These are phyloP conservation scores for Melanotaenia duboulayi DNA, from an alignment of 2,113 vertebrate species.

Conservation along the genomic window DNA sequence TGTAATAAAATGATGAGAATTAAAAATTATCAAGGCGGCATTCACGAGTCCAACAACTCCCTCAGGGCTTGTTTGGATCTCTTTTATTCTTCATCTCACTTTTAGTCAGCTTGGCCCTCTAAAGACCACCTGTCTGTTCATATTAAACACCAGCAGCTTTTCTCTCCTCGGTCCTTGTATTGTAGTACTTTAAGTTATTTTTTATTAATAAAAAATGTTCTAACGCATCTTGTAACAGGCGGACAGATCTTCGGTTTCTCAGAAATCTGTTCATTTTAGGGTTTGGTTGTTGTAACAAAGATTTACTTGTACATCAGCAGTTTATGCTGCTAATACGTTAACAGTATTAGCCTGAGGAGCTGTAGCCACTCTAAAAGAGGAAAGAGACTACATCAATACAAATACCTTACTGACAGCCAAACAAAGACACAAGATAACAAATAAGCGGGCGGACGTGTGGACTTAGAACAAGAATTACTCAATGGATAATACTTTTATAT, in stretches of 20 bases:
- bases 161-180: background rate
- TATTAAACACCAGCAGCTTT: slow-evolving; percentile 43
- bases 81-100: slow-evolving; percentile 20
- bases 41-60: slow-evolving; percentile 20
- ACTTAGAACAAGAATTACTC: background rate
- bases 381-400: background rate
- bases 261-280: background rate
- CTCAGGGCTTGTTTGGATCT: slow-evolving; percentile 28
- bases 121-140: slow-evolving; percentile 56
- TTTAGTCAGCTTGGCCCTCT: slow-evolving; percentile 26
- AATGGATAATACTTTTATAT: too few species aligned
- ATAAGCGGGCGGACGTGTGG: background rate
- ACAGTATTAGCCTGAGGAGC: background rate
- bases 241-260: background rate
- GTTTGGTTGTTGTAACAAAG: background rate
- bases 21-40: slow-evolving; percentile 29
- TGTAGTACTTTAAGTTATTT: slow-evolving; percentile 12
- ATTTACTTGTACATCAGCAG: slow-evolving; percentile 12
- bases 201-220: slow-evolving; percentile 38
- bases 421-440: background rate
- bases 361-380: background rate
- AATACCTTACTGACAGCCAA: background rate
- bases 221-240: background rate
- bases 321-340: too few species aligned
- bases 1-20: slow-evolving; percentile 20